phyloP scores from a whole-genome alignment of 2,113 vertebrate genomes.

The Plecturocebus donacophilus region DNA sequence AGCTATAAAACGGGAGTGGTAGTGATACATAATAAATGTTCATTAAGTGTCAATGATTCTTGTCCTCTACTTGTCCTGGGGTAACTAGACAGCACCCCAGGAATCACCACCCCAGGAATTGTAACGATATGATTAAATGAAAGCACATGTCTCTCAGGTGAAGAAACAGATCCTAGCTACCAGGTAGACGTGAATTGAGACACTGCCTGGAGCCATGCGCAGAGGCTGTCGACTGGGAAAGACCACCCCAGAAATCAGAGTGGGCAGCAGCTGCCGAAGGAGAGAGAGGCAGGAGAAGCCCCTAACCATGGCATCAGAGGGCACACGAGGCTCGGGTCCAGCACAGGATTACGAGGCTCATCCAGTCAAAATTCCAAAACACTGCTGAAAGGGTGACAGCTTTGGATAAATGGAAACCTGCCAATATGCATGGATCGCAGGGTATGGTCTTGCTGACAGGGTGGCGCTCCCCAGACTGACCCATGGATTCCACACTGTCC shows the following conservation, averaged over 20 bases:
- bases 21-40: background rate
- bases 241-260: too few species aligned
- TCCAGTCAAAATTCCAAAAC: background rate
- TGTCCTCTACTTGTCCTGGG: background rate
- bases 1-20: fast-evolving
- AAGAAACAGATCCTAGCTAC: fast-evolving
- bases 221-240: background rate
- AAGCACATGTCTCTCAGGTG: background rate
- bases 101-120: too few species aligned
- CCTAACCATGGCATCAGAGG: fast-evolving
- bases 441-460: background rate
- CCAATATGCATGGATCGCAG: background rate
- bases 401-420: too few species aligned
- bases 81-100: background rate
- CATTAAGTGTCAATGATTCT: fast-evolving
- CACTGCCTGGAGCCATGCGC: background rate
- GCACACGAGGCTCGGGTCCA: background rate
- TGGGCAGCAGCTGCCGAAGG: fast-evolving
- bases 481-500: background rate
- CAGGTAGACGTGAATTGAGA: background rate
- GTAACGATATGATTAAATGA: fast-evolving
- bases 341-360: background rate
- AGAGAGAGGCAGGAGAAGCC: background rate
- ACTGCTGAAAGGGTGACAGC: background rate
- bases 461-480: background rate